Evolutionary conservation across 2,113 vertebrate species (phyloP).

Genomic region (Puma concolor): DNA sequence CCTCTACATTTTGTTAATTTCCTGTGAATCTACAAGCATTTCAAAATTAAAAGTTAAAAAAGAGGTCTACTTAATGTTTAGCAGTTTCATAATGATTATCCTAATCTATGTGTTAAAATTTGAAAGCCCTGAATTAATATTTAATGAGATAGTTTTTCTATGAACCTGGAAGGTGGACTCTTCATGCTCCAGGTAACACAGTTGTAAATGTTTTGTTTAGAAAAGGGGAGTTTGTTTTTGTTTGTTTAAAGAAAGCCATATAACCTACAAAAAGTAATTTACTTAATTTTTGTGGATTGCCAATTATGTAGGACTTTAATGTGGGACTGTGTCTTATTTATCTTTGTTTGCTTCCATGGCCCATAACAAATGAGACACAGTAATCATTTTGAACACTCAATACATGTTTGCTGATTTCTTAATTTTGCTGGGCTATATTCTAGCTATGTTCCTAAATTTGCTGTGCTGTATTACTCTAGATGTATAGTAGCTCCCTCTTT

Average conservation of each 20-base stretch:
- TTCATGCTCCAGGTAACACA: not conserved
- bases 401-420: not conserved
- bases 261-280: not conserved
- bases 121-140: not conserved
- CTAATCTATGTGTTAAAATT: not conserved
- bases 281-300: constrained; percentile 8
- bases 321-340: not conserved
- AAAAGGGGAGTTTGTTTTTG: not conserved
- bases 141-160: not conserved
- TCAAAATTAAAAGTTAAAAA: not conserved
- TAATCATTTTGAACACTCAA: not conserved
- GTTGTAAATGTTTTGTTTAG: not conserved
- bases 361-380: not conserved
- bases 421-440: not conserved
- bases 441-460: not conserved
- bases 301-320: not conserved
- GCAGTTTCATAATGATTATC: not conserved
- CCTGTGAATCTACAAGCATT: not conserved
- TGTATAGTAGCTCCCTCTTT: not conserved
- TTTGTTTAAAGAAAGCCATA: not conserved
- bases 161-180: not conserved
- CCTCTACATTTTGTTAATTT: not conserved
- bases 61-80: not conserved
- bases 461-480: not conserved
- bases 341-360: not conserved